Evolutionary conservation across 2,888 invertebrate genomes (phyloP).

Genomic region (Alloplasta piceator): DNA sequence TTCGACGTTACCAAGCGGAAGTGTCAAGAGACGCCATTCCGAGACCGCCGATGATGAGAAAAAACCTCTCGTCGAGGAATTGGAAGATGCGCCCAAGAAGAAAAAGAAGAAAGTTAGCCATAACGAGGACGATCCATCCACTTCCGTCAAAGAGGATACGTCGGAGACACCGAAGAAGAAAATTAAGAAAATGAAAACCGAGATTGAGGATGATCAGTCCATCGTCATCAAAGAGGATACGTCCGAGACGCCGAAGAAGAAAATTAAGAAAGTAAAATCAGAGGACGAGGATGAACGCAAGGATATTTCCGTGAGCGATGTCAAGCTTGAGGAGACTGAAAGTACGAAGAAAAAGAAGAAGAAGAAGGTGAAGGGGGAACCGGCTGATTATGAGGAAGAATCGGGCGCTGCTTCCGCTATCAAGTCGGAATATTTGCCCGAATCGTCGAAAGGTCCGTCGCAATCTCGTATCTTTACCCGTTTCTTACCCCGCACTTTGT

Average conservation of each 20-base stretch:
- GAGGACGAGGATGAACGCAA: too few species aligned
- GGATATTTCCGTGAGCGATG: too few species aligned
- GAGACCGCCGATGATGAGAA: constrained; percentile 80
- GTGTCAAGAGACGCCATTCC: constrained; percentile 86
- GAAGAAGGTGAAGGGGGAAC: constrained; percentile 63
- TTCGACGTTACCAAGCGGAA: constrained; percentile 88
- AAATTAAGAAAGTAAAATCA: too few species aligned
- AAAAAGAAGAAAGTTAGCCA: constrained; percentile 79
- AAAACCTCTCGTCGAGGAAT: constrained; percentile 81
- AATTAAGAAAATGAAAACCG: constrained; percentile 77
- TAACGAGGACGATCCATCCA: constrained; percentile 46
- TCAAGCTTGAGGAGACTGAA: constrained; percentile 74
- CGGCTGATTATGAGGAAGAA: constrained; percentile 62
- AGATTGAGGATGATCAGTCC: constrained; percentile 29
- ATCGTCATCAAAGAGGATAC: too few species aligned
- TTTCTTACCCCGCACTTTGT: not conserved
- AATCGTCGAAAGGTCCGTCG: constrained; percentile 49
- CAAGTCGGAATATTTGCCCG: constrained; percentile 60
- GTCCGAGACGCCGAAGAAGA: too few species aligned
- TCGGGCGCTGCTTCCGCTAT: constrained; percentile 30
- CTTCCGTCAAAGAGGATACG: constrained; percentile 73
- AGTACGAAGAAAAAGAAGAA: constrained; percentile 68
- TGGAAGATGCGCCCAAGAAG: constrained; percentile 76
- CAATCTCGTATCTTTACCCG: not conserved
- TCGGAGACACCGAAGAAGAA: constrained; percentile 71